Evolutionary conservation across 2,888 invertebrate species (phyloP).

Genomic region (Aphodius sticticus): DNA sequence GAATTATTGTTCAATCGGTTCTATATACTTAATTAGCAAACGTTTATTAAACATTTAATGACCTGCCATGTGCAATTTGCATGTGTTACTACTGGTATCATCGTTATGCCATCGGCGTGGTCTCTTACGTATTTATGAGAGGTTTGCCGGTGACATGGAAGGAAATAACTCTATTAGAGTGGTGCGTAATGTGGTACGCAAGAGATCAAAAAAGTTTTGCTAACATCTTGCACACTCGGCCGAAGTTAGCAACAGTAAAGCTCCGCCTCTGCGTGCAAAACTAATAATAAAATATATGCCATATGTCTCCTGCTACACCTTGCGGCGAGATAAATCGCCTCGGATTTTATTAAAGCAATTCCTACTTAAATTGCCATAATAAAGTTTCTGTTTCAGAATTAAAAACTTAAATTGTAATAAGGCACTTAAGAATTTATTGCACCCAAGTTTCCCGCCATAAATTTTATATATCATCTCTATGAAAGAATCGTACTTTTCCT

Average conservation of each 20-base stretch:
- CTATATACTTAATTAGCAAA: constrained; percentile 15
- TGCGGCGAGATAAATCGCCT: constrained; percentile 11
- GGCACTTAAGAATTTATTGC: constrained; percentile 4
- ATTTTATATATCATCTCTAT: background rate
- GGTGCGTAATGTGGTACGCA: background rate
- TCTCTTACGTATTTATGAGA: too few relatives aligned
- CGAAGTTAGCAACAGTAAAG: background rate
- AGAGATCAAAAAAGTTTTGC: background rate
- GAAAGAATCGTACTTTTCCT: background rate
- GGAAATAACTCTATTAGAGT: background rate
- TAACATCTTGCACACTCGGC: background rate
- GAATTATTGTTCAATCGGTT: constrained; percentile 10
- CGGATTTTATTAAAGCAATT: constrained; percentile 22
- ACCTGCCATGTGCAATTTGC: background rate
- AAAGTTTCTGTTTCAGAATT: constrained; percentile 12
- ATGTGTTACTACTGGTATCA: too few relatives aligned
- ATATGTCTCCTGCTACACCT: background rate
- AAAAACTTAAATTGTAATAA: constrained; percentile 23
- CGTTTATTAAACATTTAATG: constrained; percentile 21
- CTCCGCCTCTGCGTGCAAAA: background rate
- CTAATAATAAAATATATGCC: constrained; percentile 4
- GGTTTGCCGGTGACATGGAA: background rate
- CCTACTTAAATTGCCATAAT: constrained; percentile 15
- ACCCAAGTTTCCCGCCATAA: background rate
- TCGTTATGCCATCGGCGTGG: too few relatives aligned